Base-by-base conservation (phyloP, 1,140 invertebrate genomes). In the Drosophila cardini region DNA sequence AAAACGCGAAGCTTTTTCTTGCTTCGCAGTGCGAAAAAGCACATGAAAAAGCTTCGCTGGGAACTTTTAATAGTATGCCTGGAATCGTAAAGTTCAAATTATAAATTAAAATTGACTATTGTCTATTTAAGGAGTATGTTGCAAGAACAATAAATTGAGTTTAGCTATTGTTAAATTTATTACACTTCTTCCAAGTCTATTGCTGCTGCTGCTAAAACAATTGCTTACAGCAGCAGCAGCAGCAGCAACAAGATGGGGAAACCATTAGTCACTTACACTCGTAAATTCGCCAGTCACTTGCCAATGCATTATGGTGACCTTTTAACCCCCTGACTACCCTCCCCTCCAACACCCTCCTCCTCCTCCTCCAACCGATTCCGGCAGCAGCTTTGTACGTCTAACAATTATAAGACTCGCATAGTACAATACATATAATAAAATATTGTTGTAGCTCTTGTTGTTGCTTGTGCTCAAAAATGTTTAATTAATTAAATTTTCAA, bases 401-500 rank as follows among this genome's bases (percentile, higher is more conserved):
- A 75, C 80, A 78, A 83, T 83, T 83, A 83, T 76, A 85, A 80
- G 76, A 80, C 61, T 85, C 60, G 70, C 72, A 57, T 61, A 46
- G 61, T 9, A 53, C 50, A 72, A 58, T 77, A 81, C 64, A 76
- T 78, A 80, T 74, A 80, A 80, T 89, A 87, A 87, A 84, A 90
- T 84, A 90, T 87, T 75, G 72, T 79, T 72, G 83, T 68, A 67
- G 53, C 13, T 56, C 40, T 67, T 71, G 30, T 8, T 36, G 46
- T 42, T 62, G 56, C 38, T 53, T 50, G 61, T 62, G 68, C 77
- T 83, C 70, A 80, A 89, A 89, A 89, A 90, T 90, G 85, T 89
- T 89, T 89, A 89, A 89, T 89, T 89, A 89, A 89, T 89, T 89
- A 89, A 84, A 89, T 89, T 89, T 89, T 89, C 85, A 84, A 78